Conservation (phyloP, 2,113 vertebrate species). For the Brachirus orientalis region DNA sequence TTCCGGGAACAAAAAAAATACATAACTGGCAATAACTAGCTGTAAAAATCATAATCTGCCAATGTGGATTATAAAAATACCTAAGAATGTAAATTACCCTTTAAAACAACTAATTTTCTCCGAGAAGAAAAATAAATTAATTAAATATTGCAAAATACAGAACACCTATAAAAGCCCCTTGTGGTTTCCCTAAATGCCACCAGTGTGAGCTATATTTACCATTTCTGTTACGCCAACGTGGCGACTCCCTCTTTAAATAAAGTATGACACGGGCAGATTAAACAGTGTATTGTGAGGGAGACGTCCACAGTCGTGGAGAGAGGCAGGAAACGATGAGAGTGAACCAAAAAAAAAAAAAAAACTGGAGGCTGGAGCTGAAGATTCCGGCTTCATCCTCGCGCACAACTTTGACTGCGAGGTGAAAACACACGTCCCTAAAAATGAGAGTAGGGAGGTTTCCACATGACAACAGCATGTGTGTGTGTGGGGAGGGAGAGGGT, state of each 20-base stretch:
- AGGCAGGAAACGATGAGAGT: no score
- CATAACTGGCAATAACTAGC: no score
- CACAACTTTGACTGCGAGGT: not conserved
- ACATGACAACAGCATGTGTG: conserved; percentile 49
- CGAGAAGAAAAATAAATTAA: not conserved
- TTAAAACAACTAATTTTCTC: not conserved
- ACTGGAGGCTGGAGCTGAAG: not conserved
- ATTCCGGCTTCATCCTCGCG: not conserved
- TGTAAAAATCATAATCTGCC: no score
- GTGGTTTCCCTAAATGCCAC: conserved; percentile 15
- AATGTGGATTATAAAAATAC: no score
- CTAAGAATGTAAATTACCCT: not conserved
- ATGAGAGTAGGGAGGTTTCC: conserved; percentile 17
- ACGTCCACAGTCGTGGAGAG: not conserved
- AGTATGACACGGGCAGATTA: not conserved
- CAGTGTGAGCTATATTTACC: conserved; percentile 3
- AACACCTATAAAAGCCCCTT: not conserved
- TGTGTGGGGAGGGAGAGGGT: conserved; percentile 28
- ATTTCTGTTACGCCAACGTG: conserved; percentile 1
- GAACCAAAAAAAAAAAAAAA: not conserved
- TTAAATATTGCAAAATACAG: not conserved
- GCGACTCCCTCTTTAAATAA: conserved; percentile 18
- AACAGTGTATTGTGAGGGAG: not conserved
- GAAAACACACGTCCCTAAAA: not conserved
- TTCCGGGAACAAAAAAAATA: no score